These are phyloP conservation scores for Dynastes maya DNA, from an alignment of 2,888 invertebrate species.

Conservation along the genomic window DNA sequence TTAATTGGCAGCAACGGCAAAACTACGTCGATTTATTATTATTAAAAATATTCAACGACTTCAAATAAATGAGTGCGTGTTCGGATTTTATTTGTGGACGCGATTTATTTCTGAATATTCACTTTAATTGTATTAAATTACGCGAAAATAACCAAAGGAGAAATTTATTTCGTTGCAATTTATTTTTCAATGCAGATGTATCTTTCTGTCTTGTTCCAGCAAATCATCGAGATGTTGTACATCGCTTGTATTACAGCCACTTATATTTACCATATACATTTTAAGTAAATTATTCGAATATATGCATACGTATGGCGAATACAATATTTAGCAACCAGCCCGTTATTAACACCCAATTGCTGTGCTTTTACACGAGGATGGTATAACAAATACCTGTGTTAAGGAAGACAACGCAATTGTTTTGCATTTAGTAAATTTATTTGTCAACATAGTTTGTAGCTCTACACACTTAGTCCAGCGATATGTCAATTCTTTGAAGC, in stretches of 20 bases:
- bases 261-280: neutral
- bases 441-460: too few species aligned
- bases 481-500: too few species aligned
- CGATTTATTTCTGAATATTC: constrained; percentile 36
- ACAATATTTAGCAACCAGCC: too few species aligned
- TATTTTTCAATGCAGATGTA: constrained; percentile 21
- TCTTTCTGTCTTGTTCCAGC: constrained; percentile 19
- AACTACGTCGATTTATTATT: constrained; percentile 31
- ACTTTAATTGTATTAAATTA: constrained; percentile 45
- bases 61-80: constrained; percentile 1
- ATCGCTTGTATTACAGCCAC: neutral
- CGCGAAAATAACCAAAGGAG: constrained; percentile 44
- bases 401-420: too few species aligned
- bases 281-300: too few species aligned
- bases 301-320: too few species aligned
- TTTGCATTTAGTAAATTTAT: too few species aligned
- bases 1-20: constrained; percentile 36
- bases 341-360: too few species aligned
- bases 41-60: constrained; percentile 32
- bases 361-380: too few species aligned
- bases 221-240: neutral
- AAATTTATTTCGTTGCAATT: constrained; percentile 42
- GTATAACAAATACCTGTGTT: too few species aligned
- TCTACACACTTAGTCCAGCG: too few species aligned
- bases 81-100: constrained; percentile 4